phyloP scores from a whole-genome alignment of 2,888 invertebrate genomes.

The Harmothoe impar region DNA sequence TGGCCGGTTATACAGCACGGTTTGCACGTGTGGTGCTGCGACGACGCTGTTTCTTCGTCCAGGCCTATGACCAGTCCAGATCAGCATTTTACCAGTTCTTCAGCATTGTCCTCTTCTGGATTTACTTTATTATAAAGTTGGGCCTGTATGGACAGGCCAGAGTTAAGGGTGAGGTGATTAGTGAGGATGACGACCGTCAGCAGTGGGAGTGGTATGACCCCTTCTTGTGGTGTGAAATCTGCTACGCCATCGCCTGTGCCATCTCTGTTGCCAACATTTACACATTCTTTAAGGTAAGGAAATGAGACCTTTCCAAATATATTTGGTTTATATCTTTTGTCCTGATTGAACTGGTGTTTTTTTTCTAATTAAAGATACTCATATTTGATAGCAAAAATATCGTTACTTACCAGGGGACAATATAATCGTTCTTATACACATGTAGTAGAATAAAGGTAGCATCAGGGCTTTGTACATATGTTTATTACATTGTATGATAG shows the following conservation, averaged over 20 bases:
- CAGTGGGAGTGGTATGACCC: slow-evolving; percentile 7
- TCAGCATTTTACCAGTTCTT: not conserved
- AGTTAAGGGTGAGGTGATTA: not conserved
- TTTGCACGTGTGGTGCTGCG: not conserved
- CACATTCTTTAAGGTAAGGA: slow-evolving; percentile 52
- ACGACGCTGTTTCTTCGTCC: not conserved
- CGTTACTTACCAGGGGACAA: no score
- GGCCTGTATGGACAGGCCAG: not conserved
- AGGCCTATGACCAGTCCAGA: not conserved
- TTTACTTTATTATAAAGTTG: slow-evolving; percentile 35
- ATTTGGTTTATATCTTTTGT: no score
- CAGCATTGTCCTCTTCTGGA: slow-evolving; percentile 50
- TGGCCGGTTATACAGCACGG: slow-evolving; percentile 25
- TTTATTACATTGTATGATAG: no score
- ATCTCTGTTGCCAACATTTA: slow-evolving; percentile 44
- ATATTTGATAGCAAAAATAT: no score
- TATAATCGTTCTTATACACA: no score
- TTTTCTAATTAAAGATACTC: no score
- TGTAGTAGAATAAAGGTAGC: no score
- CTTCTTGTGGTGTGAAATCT: slow-evolving; percentile 39
- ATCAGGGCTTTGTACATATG: no score
- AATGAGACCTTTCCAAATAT: not conserved
- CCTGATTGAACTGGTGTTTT: no score
- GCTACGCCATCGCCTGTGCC: slow-evolving; percentile 41
- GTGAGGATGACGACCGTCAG: not conserved